These are phyloP conservation scores for Novumbra hubbsi DNA, from an alignment of 2,797 vertebrate genomes.

Conservation along the genomic window DNA sequence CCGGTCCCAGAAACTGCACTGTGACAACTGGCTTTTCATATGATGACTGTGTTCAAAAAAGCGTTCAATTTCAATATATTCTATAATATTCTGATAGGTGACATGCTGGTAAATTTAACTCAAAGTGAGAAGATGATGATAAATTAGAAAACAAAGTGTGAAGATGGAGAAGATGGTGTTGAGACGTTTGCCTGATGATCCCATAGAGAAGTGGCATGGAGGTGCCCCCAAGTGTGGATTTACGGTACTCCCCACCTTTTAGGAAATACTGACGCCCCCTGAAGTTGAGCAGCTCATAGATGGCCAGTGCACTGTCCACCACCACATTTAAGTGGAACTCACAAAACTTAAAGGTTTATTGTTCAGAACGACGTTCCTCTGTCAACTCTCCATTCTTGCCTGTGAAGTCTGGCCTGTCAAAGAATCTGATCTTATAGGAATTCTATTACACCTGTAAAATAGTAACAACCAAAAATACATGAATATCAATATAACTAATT, in stretches of 20 bases:
- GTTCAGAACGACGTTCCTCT: slow-evolving; percentile 53
- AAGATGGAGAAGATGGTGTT: neutral
- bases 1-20: neutral
- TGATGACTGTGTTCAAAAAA: neutral
- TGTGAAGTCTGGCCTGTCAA: slow-evolving; percentile 56
- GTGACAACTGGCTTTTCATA: neutral
- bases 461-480: slow-evolving; percentile 7
- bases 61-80: neutral
- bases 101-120: too few species aligned
- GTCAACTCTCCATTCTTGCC: slow-evolving; percentile 53
- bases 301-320: slow-evolving; percentile 59
- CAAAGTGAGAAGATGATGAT: too few species aligned
- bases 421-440: slow-evolving; percentile 60
- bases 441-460: slow-evolving; percentile 52
- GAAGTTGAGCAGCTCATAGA: slow-evolving; percentile 62
- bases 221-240: slow-evolving; percentile 57
- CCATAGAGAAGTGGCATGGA: slow-evolving; percentile 19
- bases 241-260: slow-evolving; percentile 60
- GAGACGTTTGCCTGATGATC: neutral
- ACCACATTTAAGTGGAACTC: slow-evolving; percentile 63
- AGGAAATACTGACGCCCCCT: slow-evolving; percentile 62
- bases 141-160: neutral
- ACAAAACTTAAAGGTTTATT: slow-evolving; percentile 50
- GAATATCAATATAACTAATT: neutral
- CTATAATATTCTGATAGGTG: neutral